Evolutionary conservation across 2,113 vertebrate species (phyloP).

Genomic region (Muntiacus muntjak): DNA sequence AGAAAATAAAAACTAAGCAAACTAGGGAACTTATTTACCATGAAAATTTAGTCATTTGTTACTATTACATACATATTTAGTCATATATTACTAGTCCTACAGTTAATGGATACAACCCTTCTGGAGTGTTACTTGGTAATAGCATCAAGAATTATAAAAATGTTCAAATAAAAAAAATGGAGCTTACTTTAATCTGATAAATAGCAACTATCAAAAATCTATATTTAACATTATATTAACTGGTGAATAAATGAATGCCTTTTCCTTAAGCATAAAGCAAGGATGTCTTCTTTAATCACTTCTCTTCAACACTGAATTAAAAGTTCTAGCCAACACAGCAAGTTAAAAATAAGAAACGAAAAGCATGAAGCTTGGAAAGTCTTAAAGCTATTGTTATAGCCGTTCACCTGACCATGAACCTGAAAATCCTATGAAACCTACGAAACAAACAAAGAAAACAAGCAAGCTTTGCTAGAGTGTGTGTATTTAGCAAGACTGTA

Average conservation of each 20-base stretch:
- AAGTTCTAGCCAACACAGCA: not conserved
- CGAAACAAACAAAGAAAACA: not conserved
- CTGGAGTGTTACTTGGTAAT: not conserved
- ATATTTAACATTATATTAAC: slow-evolving; percentile 14
- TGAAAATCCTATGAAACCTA: not conserved
- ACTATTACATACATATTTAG: not conserved
- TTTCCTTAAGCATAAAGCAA: slow-evolving; percentile 21
- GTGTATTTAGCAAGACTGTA: not conserved
- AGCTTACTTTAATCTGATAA: not conserved
- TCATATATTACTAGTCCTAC: not conserved
- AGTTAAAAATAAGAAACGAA: not conserved
- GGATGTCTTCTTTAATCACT: not conserved
- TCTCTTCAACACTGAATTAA: not conserved
- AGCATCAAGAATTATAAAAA: not conserved
- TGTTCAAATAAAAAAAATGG: not conserved
- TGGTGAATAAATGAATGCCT: not conserved
- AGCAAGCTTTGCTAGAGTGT: not conserved
- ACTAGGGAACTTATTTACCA: not conserved
- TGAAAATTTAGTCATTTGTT: not conserved
- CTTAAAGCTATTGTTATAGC: not conserved
- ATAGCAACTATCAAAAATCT: not conserved
- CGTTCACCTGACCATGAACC: not conserved
- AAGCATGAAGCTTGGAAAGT: not conserved
- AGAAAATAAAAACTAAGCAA: not conserved
- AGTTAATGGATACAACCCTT: not conserved